These are phyloP conservation scores for Momotus momota DNA, from an alignment of 2,797 vertebrate genomes.

Conservation along the genomic window DNA sequence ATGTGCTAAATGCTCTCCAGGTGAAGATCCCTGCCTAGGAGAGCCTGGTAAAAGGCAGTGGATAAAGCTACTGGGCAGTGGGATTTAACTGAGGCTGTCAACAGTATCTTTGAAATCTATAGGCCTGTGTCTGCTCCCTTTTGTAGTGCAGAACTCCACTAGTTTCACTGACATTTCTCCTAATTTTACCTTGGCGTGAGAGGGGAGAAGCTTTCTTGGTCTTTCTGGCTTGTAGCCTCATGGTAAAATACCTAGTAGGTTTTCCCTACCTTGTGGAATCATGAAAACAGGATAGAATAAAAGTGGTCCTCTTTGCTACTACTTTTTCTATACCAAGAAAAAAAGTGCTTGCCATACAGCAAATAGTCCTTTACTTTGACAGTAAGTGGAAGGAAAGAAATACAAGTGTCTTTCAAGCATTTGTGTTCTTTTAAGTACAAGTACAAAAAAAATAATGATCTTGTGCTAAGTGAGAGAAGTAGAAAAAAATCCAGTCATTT, in stretches of 20 bases:
- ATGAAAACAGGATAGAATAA: neutral
- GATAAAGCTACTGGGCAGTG: neutral
- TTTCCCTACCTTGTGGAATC: neutral
- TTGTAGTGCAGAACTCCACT: neutral
- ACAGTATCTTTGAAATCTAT: neutral
- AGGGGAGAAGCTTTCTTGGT: neutral
- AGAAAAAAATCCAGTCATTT: constrained; percentile 53
- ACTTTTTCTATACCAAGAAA: neutral
- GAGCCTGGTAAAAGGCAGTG: neutral
- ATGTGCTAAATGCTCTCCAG: neutral
- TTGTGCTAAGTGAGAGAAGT: neutral
- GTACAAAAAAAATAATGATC: constrained; percentile 17
- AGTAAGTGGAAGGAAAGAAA: neutral
- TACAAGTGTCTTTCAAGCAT: neutral
- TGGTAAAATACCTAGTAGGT: neutral
- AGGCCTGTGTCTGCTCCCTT: neutral
- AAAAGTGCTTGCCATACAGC: neutral
- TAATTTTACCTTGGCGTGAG: neutral
- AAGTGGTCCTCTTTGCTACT: neutral
- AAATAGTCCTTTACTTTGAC: neutral
- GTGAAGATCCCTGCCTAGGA: neutral
- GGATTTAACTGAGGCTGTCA: neutral
- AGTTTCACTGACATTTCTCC: neutral
- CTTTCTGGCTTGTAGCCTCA: neutral
- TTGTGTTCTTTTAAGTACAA: constrained; percentile 3